Base-by-base conservation (phyloP, 2,113 vertebrate species). In the Leptocoma aspasia region DNA sequence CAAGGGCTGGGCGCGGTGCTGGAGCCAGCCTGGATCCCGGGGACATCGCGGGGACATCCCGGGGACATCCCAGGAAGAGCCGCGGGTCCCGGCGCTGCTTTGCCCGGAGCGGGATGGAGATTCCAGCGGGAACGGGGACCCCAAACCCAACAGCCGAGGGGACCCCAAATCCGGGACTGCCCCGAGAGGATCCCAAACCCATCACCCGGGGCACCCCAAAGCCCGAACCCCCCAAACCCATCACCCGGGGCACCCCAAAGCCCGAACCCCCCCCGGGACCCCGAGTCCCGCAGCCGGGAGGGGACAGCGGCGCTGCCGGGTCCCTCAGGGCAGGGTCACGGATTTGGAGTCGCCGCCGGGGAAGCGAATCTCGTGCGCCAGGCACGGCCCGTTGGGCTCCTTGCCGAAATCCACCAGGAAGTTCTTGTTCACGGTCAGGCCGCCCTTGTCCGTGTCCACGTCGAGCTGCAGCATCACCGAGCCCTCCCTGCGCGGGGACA, bases 321-420 rank as follows among this genome's bases (percentile, higher is more conserved):
- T 11, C 54, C 10, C 53, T 95, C 47, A 99, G 79, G 97, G 35
- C 97, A 68, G 49, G 21, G 98, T 98, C 82, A 99, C 99, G 1
- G 99, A 99, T 11, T 76, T 76, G 72, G 98, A 98, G 94, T 99
- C 99, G 9, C 99, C 99, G 1, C 99, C 98, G 0, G 98, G 98
- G 78, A 99, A 99, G 16, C 99, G 97, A 33, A 99, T 73, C 94
- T 99, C 98, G 1, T 99, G 99, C 11, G 99, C 99, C 45, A 99
- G 96, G 24, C 86, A 98, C 5, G 99, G 99, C 42, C 99, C 99
- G 0, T 89, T 92, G 0, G 99, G 99, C 76, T 99, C 99, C 93
- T 98, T 97, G 22, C 99, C 99, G 4, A 99, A 99, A 91, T 99
- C 99, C 95, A 99, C 99, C 97, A 99, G 97, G 98, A 99, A 99